Conservation (phyloP, 2,888 invertebrate genomes). For the Ceriagrion tenellum region DNA sequence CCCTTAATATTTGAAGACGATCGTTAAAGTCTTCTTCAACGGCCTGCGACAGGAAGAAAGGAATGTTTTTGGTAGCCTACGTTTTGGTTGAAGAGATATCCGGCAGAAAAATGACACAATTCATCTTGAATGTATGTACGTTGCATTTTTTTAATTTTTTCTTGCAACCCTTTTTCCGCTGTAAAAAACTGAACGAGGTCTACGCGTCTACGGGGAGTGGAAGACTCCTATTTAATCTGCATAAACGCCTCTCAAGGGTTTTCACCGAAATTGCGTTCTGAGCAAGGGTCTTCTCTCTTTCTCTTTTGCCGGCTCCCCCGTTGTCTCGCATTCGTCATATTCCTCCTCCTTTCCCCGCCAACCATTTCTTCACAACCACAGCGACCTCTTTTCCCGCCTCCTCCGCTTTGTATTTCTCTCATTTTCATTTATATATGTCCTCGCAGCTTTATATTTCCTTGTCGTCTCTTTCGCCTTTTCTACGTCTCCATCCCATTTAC, state of each 20-base stretch:
- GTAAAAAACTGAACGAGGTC: not conserved
- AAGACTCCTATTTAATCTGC: not conserved
- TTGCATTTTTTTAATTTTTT: not conserved
- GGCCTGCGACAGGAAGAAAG: not conserved
- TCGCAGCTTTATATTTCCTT: too few relatives aligned
- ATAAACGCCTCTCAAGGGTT: slow-evolving; percentile 28
- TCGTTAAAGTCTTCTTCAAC: not conserved
- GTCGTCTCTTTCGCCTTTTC: not conserved
- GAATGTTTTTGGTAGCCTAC: not conserved
- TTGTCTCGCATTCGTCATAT: not conserved
- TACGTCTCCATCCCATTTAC: not conserved
- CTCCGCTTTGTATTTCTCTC: not conserved
- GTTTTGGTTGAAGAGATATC: not conserved
- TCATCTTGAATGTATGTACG: not conserved
- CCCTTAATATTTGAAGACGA: not conserved
- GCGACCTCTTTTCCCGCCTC: not conserved
- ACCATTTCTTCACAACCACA: not conserved
- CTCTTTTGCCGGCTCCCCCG: not conserved
- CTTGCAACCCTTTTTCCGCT: not conserved
- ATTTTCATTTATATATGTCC: too few relatives aligned
- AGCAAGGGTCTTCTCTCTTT: not conserved
- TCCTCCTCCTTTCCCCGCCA: not conserved
- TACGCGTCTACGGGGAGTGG: not conserved
- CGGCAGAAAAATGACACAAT: not conserved
- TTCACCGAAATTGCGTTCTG: slow-evolving; percentile 4